A percentile compares a stretch with the other conserved stretches of the same genome.
phyloP scores from a whole-genome alignment of 1,140 invertebrate genomes.

The Cheumatopsyche charites region DNA sequence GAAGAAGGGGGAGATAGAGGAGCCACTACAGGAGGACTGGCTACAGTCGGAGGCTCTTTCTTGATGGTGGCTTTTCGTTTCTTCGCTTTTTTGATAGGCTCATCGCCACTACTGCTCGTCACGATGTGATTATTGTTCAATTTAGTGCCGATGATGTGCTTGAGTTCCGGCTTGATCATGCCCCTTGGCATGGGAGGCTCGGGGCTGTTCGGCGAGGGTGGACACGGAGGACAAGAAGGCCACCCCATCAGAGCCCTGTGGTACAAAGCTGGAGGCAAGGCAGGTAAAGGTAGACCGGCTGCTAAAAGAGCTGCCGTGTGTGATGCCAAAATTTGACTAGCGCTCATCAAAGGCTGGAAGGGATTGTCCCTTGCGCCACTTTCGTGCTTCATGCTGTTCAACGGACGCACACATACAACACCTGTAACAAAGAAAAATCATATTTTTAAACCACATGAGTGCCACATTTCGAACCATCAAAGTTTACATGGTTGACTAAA shows the following conservation, averaged over 20 bases:
- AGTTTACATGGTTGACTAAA: no score
- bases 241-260: constrained; percentile 55
- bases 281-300: constrained; percentile 51
- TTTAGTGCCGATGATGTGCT: no score
- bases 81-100: constrained; percentile 50
- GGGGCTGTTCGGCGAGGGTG: constrained; percentile 33
- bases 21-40: constrained; percentile 51
- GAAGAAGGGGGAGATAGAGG: constrained; percentile 56
- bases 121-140: constrained; percentile 47
- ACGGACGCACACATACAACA: constrained; percentile 60
- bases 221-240: constrained; percentile 47
- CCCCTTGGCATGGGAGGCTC: constrained; percentile 3
- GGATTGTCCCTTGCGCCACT: constrained; percentile 53
- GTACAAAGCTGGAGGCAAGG: constrained; percentile 59
- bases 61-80: constrained; percentile 10
- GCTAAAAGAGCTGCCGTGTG: constrained; percentile 58
- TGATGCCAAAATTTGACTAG: constrained; percentile 57
- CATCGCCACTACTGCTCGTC: constrained; percentile 35
- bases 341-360: constrained; percentile 56
- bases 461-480: no score
- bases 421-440: constrained; percentile 50
- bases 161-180: no score
- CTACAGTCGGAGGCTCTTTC: constrained; percentile 51
- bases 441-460: no score
- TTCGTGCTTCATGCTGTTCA: constrained; percentile 59